phyloP scores from a whole-genome alignment of 2,888 invertebrate genomes.

The Hyposoter didymator region DNA sequence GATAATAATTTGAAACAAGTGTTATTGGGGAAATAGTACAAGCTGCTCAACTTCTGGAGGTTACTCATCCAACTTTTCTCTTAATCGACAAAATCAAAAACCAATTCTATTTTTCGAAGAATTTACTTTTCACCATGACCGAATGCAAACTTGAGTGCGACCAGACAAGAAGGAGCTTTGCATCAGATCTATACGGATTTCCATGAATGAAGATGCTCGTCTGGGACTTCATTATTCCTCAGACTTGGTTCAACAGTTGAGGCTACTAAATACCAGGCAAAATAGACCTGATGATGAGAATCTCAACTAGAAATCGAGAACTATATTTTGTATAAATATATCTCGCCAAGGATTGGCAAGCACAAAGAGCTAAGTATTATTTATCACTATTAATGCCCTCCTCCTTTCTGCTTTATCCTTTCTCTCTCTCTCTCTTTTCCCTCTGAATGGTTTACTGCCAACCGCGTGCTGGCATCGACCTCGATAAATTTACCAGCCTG shows the following conservation, averaged over 20 bases:
- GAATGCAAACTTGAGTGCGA: too few species aligned
- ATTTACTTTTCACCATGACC: too few species aligned
- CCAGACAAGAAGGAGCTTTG: not conserved
- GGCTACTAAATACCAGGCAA: slow-evolving; percentile 16
- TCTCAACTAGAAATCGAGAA: slow-evolving; percentile 15
- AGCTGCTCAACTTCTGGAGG: too few species aligned
- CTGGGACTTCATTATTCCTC: not conserved
- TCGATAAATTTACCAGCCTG: slow-evolving; percentile 64
- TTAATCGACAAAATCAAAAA: too few species aligned
- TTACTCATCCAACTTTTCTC: too few species aligned
- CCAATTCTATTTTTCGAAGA: too few species aligned
- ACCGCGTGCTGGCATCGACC: slow-evolving; percentile 60
- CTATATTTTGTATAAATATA: not conserved
- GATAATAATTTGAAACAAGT: not conserved
- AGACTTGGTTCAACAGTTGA: not conserved
- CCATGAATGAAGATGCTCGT: not conserved
- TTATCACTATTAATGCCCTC: slow-evolving; percentile 59
- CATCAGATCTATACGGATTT: not conserved
- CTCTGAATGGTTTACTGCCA: slow-evolving; percentile 51
- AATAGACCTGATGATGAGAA: slow-evolving; percentile 13
- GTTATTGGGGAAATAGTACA: too few species aligned
- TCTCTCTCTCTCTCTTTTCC: slow-evolving; percentile 16
- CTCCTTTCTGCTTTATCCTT: slow-evolving; percentile 12
- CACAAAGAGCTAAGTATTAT: slow-evolving; percentile 50
- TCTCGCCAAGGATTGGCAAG: not conserved